These are phyloP conservation scores for Cairina moschata DNA, from an alignment of 2,113 vertebrate species.

Conservation along the genomic window DNA sequence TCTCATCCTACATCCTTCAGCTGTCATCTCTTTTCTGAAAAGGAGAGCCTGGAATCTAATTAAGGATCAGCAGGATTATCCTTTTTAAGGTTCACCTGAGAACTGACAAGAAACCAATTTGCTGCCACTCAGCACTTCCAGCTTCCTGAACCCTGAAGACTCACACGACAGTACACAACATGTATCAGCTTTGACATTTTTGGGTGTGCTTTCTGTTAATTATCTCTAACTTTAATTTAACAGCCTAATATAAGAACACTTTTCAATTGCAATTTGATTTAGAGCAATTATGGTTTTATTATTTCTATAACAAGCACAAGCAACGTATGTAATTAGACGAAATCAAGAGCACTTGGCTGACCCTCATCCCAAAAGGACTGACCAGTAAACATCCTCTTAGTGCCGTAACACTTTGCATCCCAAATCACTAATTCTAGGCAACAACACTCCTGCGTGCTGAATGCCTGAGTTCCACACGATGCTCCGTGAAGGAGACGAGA, in stretches of 20 bases:
- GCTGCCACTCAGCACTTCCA: neutral
- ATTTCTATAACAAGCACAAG: neutral
- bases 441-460: neutral
- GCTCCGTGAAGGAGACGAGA: neutral
- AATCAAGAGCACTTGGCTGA: slow-evolving; percentile 13
- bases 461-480: neutral
- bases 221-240: neutral
- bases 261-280: neutral
- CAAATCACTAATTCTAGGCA: neutral
- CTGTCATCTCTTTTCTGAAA: neutral
- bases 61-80: neutral
- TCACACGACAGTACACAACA: neutral
- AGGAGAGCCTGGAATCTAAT: slow-evolving; percentile 2
- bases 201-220: neutral
- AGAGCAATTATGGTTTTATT: neutral
- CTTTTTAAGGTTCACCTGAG: neutral
- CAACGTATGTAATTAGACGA: neutral
- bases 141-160: neutral
- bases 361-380: slow-evolving; percentile 14
- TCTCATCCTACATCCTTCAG: neutral
- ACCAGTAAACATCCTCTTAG: neutral
- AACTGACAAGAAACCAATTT: neutral
- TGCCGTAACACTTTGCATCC: neutral
- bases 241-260: neutral
- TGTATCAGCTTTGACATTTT: neutral